Evolutionary conservation across 1,140 invertebrate species (phyloP), one percentile per base, ranked within the genome.

Genomic region (Lordiphosa clarofinis): DNA sequence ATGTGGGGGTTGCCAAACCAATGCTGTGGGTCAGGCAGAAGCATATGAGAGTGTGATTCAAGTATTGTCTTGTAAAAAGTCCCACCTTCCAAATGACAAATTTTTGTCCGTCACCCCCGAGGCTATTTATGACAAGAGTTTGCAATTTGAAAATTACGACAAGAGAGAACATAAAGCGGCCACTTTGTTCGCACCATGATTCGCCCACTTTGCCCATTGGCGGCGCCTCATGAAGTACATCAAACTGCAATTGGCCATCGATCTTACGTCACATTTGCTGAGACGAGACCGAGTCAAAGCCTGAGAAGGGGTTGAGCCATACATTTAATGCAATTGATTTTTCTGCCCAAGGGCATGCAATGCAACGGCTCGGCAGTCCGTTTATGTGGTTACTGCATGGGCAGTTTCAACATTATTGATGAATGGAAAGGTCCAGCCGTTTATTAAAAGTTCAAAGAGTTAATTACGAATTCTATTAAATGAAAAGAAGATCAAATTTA

Each of bases 311-410:
- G 48, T 63, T 75, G 72, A 56, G 76, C 39, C 75, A 60, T 43
- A 72, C 73, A 64, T 76, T 76, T 40, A 73, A 69, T 82, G 72
- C 72, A 82, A 82, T 82, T 82, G 76, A 82, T 84, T 82, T 82
- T 66, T 62, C 59, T 48, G 72, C 76, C 76, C 76, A 84, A 84
- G 76, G 78, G 72, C 72, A 60, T 64, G 59, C 55, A 28, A 53
- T 69, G 64, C 76, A 84, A 47, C 46, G 52, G 46, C 19, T 38
- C 10, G 44, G 15, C 24, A 15, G 21, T 60, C 10, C 11, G 21
- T 59, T 61, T 9, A 52, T 33, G 19, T 33, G 13, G 8, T 31
- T n/a, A 11, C 4, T 15, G 28, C 33, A 15, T 43, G 15, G 10
- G 0, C 21, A 56, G 28, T 5, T 8, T 31, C 7, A 31, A 31